Evolutionary conservation across 2,797 vertebrate species (phyloP).

Genomic region (Poeciliopsis presidionis): DNA sequence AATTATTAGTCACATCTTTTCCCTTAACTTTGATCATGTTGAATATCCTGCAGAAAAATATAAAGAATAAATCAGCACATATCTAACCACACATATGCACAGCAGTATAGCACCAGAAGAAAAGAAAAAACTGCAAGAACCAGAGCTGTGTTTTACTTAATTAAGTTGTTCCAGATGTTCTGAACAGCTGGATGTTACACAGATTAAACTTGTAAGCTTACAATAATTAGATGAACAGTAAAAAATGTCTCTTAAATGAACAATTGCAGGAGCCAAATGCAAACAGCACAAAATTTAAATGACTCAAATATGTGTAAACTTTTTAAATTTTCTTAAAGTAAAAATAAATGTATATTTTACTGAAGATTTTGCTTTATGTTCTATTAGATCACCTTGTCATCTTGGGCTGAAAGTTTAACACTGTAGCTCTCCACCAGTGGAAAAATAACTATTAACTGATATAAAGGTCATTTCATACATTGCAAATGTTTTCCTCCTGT

Average conservation of each 20-base stretch:
- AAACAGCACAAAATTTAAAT: neutral
- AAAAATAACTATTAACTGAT: neutral
- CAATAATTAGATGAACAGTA: slow-evolving; percentile 47
- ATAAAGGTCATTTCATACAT: neutral
- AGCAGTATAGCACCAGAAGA: slow-evolving; percentile 37
- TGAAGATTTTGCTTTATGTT: neutral
- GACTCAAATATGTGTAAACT: neutral
- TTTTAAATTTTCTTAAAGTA: neutral
- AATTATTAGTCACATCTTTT: slow-evolving; percentile 37
- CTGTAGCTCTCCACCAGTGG: neutral
- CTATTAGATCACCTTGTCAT: neutral
- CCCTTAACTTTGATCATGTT: slow-evolving; percentile 55
- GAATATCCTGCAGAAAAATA: slow-evolving; percentile 50
- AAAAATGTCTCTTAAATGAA: slow-evolving; percentile 16
- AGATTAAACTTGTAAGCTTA: slow-evolving; percentile 51
- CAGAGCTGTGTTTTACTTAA: slow-evolving; percentile 55
- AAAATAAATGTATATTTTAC: neutral
- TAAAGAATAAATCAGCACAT: slow-evolving; percentile 60
- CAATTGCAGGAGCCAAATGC: slow-evolving; percentile 12
- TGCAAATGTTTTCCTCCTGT: neutral
- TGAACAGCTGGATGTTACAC: slow-evolving; percentile 66
- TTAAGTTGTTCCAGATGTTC: slow-evolving; percentile 69
- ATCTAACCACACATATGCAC: slow-evolving; percentile 58
- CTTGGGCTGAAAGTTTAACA: neutral
- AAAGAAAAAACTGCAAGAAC: slow-evolving; percentile 50